Conservation (phyloP, 2,113 vertebrate genomes). For the Erinaceus europaeus region DNA sequence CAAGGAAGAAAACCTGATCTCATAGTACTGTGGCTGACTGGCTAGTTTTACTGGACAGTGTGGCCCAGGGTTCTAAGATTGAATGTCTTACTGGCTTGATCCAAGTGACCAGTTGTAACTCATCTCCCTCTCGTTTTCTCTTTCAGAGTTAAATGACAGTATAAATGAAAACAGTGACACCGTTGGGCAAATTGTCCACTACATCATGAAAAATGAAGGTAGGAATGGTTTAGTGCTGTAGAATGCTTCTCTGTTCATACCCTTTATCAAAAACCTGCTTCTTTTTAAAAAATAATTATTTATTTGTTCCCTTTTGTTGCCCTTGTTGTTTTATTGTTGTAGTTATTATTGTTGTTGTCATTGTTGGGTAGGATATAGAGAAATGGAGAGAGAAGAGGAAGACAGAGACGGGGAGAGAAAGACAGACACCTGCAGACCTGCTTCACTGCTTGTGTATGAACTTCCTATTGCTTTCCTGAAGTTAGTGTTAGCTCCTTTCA, state of each 20-base stretch:
- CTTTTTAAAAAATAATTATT: neutral
- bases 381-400: too few species aligned
- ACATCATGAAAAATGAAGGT: constrained; percentile 99
- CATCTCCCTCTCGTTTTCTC: neutral
- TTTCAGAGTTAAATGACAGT: constrained; percentile 90
- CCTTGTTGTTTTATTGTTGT: too few species aligned
- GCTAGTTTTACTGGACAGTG: neutral
- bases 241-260: neutral
- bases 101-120: neutral
- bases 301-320: too few species aligned
- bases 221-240: constrained; percentile 18
- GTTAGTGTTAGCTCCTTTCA: neutral
- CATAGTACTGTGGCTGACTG: accelerated
- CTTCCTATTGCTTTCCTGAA: neutral
- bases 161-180: constrained; percentile 92
- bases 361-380: too few species aligned
- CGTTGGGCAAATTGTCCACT: constrained; percentile 93
- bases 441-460: too few species aligned
- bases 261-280: neutral
- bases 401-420: too few species aligned
- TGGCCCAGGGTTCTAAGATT: neutral
- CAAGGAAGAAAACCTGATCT: neutral
- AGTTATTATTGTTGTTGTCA: too few species aligned
- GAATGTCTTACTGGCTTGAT: neutral
- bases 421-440: too few species aligned